Percentiles rank a stretch among this genome's conserved stretches.
phyloP scores from a whole-genome alignment of 2,113 vertebrate species.

The Shinisaurus crocodilurus region DNA sequence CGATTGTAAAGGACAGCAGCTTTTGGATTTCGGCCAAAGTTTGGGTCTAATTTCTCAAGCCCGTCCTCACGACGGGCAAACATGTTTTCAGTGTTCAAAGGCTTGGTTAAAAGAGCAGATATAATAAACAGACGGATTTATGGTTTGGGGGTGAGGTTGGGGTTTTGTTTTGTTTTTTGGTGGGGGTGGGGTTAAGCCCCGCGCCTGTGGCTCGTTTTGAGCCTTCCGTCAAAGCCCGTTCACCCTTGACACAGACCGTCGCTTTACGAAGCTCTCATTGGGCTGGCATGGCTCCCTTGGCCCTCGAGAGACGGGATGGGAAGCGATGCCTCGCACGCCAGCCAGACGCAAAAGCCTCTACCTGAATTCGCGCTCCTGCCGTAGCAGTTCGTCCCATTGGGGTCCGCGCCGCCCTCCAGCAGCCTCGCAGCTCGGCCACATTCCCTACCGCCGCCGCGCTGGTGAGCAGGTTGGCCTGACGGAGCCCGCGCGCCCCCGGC shows the following conservation, averaged over 20 bases:
- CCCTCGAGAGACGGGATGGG: background rate
- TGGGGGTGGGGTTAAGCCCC: no score
- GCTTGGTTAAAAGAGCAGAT: no score
- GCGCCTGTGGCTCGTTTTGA: no score
- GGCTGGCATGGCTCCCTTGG: background rate
- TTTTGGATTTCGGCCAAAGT: no score
- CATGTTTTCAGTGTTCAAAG: no score
- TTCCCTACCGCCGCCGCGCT: conserved; percentile 76
- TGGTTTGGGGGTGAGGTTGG: no score
- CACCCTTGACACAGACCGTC: no score
- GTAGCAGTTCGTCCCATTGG: conserved; percentile 73
- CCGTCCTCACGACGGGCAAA: background rate
- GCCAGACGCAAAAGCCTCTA: conserved; percentile 23
- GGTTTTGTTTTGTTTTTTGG: no score
- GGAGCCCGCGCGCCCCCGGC: rapidly evolving
- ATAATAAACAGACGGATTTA: no score
- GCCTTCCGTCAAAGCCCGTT: no score
- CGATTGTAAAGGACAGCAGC: no score
- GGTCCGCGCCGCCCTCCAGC: conserved; percentile 66
- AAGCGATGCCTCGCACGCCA: background rate
- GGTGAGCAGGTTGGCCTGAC: conserved; percentile 62
- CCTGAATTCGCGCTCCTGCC: conserved; percentile 80
- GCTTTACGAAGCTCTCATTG: background rate
- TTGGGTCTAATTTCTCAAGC: background rate
- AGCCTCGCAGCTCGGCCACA: conserved; percentile 52